Evolutionary conservation across 1,140 invertebrate genomes (phyloP), one percentile per base, ranked within the genome.

Genomic region (Ceratosolen solmsi): DNA sequence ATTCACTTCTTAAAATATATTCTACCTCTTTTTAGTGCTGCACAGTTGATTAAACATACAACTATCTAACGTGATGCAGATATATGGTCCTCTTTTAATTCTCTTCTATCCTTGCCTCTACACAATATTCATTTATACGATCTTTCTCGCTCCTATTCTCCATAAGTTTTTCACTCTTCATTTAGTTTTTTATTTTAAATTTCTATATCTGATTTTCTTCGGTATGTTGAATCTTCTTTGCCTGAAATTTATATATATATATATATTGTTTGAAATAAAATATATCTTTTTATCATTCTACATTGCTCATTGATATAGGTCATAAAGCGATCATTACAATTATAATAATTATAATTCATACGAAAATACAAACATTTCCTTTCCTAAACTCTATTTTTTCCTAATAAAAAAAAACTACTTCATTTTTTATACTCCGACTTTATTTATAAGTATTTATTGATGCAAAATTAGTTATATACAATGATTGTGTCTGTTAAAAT

Each of bases 41-140:
- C 87, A 91, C 86, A 89, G 89, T 87, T 91, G 89, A 91, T 91
- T 91, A 91, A 91, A 91, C 90, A 89, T 87, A 86, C 89, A 90
- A 90, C 90, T 91, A 90, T 88, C 87, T 90, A 90, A 90, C 88
- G 88, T 86, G 87, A 90, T 86, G 89, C 87, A 91, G 90, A 91
- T 90, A 91, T 86, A 89, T 87, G 86, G 86, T 84, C 82, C 86
- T 86, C 84, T 84, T 79, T 71, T n/a, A 25, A 27, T 51, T 41
- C 72, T 83, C 75, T 84, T 82, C 56, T 0, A 17, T 46, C 13
- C 77, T 49, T 30, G 60, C 60, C 58, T 63, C 20, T 70, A 68
- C 74, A 83, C 38, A 60, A 30, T 41, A 2, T 54, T 41, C 13
- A 11, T 38, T 38, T 54, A 9, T 46, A 56, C 30, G 38, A 38